Evolutionary conservation across 1,140 invertebrate genomes (phyloP), one percentile per base, ranked within the genome.

Genomic region (Pseudoatta argentina): DNA sequence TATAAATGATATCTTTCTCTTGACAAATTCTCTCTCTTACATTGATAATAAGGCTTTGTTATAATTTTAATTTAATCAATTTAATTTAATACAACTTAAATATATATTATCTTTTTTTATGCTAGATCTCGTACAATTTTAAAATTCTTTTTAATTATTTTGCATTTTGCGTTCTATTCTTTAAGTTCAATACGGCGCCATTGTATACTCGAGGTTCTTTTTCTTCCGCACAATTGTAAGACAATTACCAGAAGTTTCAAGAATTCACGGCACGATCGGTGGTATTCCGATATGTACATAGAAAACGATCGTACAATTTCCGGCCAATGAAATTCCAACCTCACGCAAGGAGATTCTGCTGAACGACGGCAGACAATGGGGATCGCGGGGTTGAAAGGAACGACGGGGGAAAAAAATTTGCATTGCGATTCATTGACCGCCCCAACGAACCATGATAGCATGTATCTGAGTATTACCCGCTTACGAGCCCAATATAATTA

Each of bases 261-360:
- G 63, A 89, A 90, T 90, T 89, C 81, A 51, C 39, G 69, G 78
- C 57, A 86, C 89, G 85, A 67, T 75, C 39, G 61, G 39, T 57
- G 88, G 79, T 55, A 76, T 90, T 86, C 24, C 73, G 73, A 89
- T 87, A 83, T 78, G 88, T 89, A 89, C 39, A 63, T 87, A 81
- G 88, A 75, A 90, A 89, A 90, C 78, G 85, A 89, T 89, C 85
- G 88, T 83, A 21, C 64, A 89, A 76, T 87, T 90, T 87, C 86
- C 75, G 69, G 55, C 34, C 88, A 87, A 87, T 86, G 59, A 87
- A 90, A 90, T 88, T 81, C 81, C 39, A 89, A 53, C 12, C 18
- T 57, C 51, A 67, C 69, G 71, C 55, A 48, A 61, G 51, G 51
- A 59, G 71, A 30, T 63, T 12, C 24, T 18, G 7, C n/a, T 24